Base-by-base conservation (phyloP, 1,140 invertebrate species). In the Drosophila sucinea region DNA sequence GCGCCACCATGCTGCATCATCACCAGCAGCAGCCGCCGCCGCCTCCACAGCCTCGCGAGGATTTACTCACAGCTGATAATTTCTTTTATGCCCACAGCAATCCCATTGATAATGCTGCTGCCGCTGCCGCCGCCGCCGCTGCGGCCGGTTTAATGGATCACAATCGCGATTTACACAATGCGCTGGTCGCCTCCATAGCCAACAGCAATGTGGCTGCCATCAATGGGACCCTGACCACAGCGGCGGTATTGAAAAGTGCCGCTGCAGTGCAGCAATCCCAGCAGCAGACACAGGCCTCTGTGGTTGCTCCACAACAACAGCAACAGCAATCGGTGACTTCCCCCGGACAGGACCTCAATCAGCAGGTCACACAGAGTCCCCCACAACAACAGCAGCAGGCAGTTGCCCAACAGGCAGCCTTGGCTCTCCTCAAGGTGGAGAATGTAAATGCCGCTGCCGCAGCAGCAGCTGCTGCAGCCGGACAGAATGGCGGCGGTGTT, bases 151-250 rank as follows among this genome's bases (percentile, higher is more conserved):
- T 93, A 6, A 92, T 95, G 71, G 94, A 95, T 81, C 93, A 94
- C 85, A 94, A 95, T 76, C 94, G 94, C 74, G 94, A 95, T 70
- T 92, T 95, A 69, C 94, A 95, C 91, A 94, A 93, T 77, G 92
- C 93, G 27, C 72, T 95, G 76, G 94, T 94, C 68, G 93, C 94
- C 51, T 93, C 93, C 72, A 94, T 93, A 56, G 93, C 93, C 72
- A 90, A 91, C 66, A 81, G 85, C 76, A 73, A 92, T 70, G 86
- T 90, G 58, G 90, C 87, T 3, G 77, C 90, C 56, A 84, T 92
- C 1, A 91, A 91, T 90, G 82, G 92, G 70, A 83, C 90, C 35
- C 62, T 92, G 35, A 80, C 84, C 71, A 90, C 90, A 25, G 85
- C 81, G 1, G 81, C 81, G 6, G 83, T 89, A 33, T 70, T 91